Percentiles rank a stretch among this genome's conserved stretches.
These are phyloP conservation scores for Bibio marci DNA, from an alignment of 2,888 invertebrate genomes.

Conservation along the genomic window DNA sequence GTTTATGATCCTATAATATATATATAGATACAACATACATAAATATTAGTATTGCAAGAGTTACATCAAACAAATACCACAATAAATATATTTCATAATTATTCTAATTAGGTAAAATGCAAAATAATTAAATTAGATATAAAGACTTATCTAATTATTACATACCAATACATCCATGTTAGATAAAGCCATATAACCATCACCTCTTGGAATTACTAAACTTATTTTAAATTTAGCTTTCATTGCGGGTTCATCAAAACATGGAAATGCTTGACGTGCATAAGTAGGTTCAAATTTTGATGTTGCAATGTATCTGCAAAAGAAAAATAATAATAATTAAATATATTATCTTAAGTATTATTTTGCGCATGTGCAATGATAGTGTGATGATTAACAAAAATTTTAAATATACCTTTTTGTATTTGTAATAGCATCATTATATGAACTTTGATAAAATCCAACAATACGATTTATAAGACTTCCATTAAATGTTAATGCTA, in stretches of 20 bases:
- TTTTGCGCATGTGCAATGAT: too few species aligned
- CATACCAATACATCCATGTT: constrained; percentile 57
- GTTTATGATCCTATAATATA: too few species aligned
- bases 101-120: too few species aligned
- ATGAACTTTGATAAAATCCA: constrained; percentile 57
- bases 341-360: too few species aligned
- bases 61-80: too few species aligned
- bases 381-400: too few species aligned
- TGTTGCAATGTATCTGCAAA: constrained; percentile 56
- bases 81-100: too few species aligned
- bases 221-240: constrained; percentile 74
- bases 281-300: constrained; percentile 92
- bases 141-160: too few species aligned
- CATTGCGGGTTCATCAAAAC: constrained; percentile 85
- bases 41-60: too few species aligned
- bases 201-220: constrained; percentile 37
- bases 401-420: constrained; percentile 27
- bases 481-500: constrained; percentile 47
- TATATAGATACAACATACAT: too few species aligned
- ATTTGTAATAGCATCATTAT: constrained; percentile 25
- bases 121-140: too few species aligned
- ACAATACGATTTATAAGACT: constrained; percentile 50
- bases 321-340: constrained; percentile 23
- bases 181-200: constrained; percentile 57
- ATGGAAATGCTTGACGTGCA: constrained; percentile 84